phyloP scores from a whole-genome alignment of 2,888 invertebrate genomes.

The Pseudococcus jackbeardsleyi region DNA sequence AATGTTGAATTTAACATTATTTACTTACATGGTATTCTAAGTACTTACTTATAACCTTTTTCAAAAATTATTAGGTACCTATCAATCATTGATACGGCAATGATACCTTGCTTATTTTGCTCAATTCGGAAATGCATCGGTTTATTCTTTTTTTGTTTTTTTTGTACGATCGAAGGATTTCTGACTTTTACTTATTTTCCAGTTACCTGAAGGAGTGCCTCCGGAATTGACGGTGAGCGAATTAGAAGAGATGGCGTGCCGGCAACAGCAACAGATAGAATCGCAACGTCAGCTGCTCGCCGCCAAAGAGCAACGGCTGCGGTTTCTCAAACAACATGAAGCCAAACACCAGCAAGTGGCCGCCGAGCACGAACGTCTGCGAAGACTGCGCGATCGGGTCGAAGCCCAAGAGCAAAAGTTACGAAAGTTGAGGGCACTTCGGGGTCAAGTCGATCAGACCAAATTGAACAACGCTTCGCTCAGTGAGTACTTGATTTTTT shows the following conservation, averaged over 20 bases:
- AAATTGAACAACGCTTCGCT: slow-evolving; percentile 91
- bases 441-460: slow-evolving; percentile 94
- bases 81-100: too few relatives aligned
- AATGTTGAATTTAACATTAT: too few relatives aligned
- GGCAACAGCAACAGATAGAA: slow-evolving; percentile 98
- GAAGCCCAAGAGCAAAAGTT: slow-evolving; percentile 96
- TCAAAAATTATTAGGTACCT: too few relatives aligned
- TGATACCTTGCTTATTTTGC: too few relatives aligned
- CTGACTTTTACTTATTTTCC: slow-evolving; percentile 24
- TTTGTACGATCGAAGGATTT: too few relatives aligned
- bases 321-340: slow-evolving; percentile 95
- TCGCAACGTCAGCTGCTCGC: slow-evolving; percentile 92
- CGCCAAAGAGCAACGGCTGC: slow-evolving; percentile 92
- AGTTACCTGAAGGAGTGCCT: slow-evolving; percentile 75
- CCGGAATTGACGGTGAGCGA: slow-evolving; percentile 93
- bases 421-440: slow-evolving; percentile 88
- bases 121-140: too few relatives aligned
- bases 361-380: slow-evolving; percentile 89
- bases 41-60: too few relatives aligned
- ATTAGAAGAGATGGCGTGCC: slow-evolving; percentile 97
- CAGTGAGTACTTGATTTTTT: slow-evolving; percentile 77
- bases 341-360: slow-evolving; percentile 82
- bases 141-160: too few relatives aligned
- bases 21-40: too few relatives aligned
- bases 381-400: slow-evolving; percentile 89